Conservation (phyloP, 2,888 invertebrate genomes). For the Myathropa florea region DNA sequence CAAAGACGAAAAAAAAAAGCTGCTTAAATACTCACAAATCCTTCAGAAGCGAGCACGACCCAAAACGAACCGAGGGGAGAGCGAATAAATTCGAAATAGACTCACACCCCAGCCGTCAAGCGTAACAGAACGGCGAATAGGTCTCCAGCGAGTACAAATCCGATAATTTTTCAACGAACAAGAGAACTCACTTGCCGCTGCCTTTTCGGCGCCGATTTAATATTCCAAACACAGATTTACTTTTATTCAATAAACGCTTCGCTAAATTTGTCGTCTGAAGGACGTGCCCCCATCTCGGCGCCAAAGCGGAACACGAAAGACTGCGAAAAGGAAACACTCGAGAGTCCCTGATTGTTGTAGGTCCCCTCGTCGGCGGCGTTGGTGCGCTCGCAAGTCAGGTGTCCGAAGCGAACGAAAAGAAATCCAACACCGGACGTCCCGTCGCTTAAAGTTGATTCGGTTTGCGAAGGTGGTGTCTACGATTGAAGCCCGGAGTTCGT, state of each 20-base stretch:
- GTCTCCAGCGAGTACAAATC: conserved; percentile 54
- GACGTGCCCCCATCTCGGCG: conserved; percentile 55
- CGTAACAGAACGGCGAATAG: background rate
- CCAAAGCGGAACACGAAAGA: background rate
- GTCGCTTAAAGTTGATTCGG: conserved; percentile 45
- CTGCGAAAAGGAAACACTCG: background rate
- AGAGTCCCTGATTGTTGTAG: conserved; percentile 27
- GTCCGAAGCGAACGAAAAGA: conserved; percentile 13
- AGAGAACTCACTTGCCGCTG: conserved; percentile 64
- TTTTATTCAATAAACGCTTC: conserved; percentile 72
- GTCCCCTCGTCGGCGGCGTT: background rate
- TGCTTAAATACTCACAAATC: background rate
- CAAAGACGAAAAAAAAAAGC: background rate
- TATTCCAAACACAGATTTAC: conserved; percentile 72
- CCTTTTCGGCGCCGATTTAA: conserved; percentile 58
- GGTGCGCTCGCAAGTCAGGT: conserved; percentile 14
- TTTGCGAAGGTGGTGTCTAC: conserved; percentile 30
- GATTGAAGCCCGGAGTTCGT: conserved; percentile 29
- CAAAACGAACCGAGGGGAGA: no score
- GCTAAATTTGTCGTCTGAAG: conserved; percentile 69
- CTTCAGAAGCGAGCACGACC: background rate
- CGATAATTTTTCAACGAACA: conserved; percentile 69
- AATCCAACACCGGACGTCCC: conserved; percentile 58
- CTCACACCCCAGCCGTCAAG: background rate
- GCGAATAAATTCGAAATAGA: background rate